Base-by-base conservation (phyloP, 2,888 invertebrate species). In the Tetropium fuscum region DNA sequence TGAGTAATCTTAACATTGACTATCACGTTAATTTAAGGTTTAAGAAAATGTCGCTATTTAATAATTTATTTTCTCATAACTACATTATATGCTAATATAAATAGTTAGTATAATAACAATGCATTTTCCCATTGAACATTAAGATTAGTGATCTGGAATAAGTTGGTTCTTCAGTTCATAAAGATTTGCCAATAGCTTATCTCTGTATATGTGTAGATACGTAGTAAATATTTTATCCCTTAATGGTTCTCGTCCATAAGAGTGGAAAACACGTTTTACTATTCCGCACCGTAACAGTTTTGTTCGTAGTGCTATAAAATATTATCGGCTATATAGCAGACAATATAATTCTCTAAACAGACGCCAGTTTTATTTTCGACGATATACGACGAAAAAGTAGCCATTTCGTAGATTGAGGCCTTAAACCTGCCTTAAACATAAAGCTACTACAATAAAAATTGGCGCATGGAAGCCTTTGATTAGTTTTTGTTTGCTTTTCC, bases 281-380 rank as follows among this genome's bases (percentile, higher is more conserved):
- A 34, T 53, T 49, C 38, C 38, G 11, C 22, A 18, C 38, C 38
- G 11, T 38, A 18, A 34, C 34, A 32, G 34, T 34, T 34, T 13
- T 8, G 11, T 11, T 8, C 36, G 36, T 27, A 58, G 40, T 49
- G 22, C 27, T 49, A 36, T 49, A 43, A 34, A 48, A 57, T 43
- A 25, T 34, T 18, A 36, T 45, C 25, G 41, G 47, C 53, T 38
- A 25, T 49, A 59, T 58, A 63, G 40, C 45, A 53, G 57, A 53
- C 54, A 47, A 20, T 36, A 59, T 58, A 58, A 60, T 63, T 57
- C 53, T 57, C 58, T 55, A 54, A 63, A 63, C 54, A 63, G 57
- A 55, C 48, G 57, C 57, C 59, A 47, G 57, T 48, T 59, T 56
- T 53, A 57, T 53, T 56, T 49, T 27, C 20, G 25, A 18, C 27